Conservation (phyloP, 2,888 invertebrate genomes). For the Diarsia mendica region DNA sequence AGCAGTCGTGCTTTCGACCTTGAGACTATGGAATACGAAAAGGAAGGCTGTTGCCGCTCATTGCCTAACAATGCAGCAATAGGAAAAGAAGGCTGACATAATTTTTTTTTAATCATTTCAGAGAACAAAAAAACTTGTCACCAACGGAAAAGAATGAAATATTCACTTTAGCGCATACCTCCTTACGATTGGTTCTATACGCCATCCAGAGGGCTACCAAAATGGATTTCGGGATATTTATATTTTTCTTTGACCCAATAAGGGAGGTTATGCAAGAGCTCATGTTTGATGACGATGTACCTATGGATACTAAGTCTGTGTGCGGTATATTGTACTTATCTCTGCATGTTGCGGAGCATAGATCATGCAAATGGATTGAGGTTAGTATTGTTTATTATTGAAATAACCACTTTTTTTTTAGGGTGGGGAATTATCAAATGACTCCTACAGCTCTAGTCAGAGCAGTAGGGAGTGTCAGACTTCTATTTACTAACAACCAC, state of each 20-base stretch:
- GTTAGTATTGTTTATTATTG: slow-evolving; percentile 68
- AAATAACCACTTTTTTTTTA: no score
- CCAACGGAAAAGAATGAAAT: slow-evolving; percentile 84
- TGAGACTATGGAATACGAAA: no score
- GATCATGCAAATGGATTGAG: slow-evolving; percentile 76
- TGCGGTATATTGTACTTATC: slow-evolving; percentile 90
- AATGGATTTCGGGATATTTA: slow-evolving; percentile 62
- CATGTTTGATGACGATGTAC: slow-evolving; percentile 87
- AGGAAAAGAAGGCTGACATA: no score
- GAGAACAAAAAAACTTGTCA: slow-evolving; percentile 70
- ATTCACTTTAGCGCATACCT: slow-evolving; percentile 77
- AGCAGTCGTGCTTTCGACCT: no score
- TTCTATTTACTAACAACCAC: no score
- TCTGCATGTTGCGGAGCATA: slow-evolving; percentile 82
- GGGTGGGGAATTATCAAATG: no score
- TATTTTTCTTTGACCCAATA: slow-evolving; percentile 65
- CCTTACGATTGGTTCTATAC: slow-evolving; percentile 77
- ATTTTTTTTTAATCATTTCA: slow-evolving; percentile 65
- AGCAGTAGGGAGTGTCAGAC: no score
- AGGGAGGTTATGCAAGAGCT: slow-evolving; percentile 72
- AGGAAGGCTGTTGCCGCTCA: no score
- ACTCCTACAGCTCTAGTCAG: no score
- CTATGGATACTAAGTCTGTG: slow-evolving; percentile 92
- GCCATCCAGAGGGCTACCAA: slow-evolving; percentile 76
- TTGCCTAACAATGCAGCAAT: no score